A percentile compares a stretch with the other conserved stretches of the same genome.
These are phyloP conservation scores for Sphaerodactylus townsendi DNA, from an alignment of 2,113 vertebrate species.

Conservation along the genomic window DNA sequence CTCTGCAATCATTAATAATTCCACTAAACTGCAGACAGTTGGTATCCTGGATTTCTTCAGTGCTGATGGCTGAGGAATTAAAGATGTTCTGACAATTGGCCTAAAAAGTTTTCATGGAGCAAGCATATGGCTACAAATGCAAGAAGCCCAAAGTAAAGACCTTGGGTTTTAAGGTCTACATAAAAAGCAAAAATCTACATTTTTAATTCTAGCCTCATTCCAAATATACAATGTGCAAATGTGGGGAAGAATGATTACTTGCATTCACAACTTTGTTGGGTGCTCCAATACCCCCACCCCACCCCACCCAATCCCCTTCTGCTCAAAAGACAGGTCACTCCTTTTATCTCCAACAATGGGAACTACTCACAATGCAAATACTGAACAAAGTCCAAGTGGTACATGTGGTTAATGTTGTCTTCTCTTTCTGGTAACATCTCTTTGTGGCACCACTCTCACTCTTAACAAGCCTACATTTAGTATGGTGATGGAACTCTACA, in stretches of 20 bases:
- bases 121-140: not conserved
- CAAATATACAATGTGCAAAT: too few relatives aligned
- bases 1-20: slow-evolving; percentile 10
- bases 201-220: too few relatives aligned
- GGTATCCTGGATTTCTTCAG: not conserved
- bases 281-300: not conserved
- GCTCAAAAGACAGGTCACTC: not conserved
- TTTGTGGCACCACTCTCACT: not conserved
- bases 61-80: not conserved
- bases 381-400: not conserved
- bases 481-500: not conserved
- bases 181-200: too few relatives aligned
- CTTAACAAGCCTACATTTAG: not conserved
- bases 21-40: slow-evolving; percentile 9
- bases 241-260: not conserved
- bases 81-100: not conserved
- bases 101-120: not conserved
- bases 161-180: too few relatives aligned
- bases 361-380: not conserved
- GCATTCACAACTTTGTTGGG: not conserved
- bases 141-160: not conserved
- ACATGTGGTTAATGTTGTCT: not conserved
- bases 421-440: not conserved
- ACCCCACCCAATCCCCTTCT: too few relatives aligned
- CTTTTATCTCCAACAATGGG: not conserved